Evolutionary conservation across 1,140 invertebrate genomes (phyloP), one percentile per base, ranked within the genome.

Genomic region (Bursaphelenchus mucronatus): DNA sequence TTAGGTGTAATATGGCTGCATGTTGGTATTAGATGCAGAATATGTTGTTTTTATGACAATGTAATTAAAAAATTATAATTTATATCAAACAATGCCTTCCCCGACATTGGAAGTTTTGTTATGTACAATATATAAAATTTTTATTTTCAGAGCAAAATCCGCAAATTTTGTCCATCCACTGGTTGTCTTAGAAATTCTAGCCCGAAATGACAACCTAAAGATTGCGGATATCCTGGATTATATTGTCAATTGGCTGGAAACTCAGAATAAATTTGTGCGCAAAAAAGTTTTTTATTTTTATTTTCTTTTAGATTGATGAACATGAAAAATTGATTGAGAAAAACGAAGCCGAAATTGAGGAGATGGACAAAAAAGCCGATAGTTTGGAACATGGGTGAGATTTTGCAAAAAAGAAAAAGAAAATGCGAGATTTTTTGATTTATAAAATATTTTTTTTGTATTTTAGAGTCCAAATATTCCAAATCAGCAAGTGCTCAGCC

Each of bases 181-280:
- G 2, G 61, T 81, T 13, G 76, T 79, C 13, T 49, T 81, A 17
- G 76, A 79, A 57, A 74, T 81, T 30, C 61, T 79, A 7, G 70
- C 77, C 8, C 51, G 70, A 13, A 80, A 71, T 50, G 55, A 71
- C 40, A 51, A 55, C 6, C 51, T 79, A 7, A 63, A 64, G 13
- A 53, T 79, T 11, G 79, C 57, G 15, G 66, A 75, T 40, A 52
- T 79, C 6, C 66, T 68, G 49, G 71, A 75, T 17, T 79, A 75
- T 56, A 58, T 79, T 10, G 58, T 71, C 15, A 52, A 66, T 10
- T 79, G 76, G 76, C 64, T 79, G n/a, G 57, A 75, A 50, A 62
- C 50, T 43, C 67, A 81, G 51, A 72, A 75, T 44, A 46, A 64
- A 13, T 19, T 68, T 40, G 69, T 79, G 19, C 67, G 57, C 66